Percentiles rank a stretch among this genome's conserved stretches.
These are phyloP conservation scores for Oncorhynchus nerka DNA, from an alignment of 2,113 vertebrate species.

Conservation along the genomic window DNA sequence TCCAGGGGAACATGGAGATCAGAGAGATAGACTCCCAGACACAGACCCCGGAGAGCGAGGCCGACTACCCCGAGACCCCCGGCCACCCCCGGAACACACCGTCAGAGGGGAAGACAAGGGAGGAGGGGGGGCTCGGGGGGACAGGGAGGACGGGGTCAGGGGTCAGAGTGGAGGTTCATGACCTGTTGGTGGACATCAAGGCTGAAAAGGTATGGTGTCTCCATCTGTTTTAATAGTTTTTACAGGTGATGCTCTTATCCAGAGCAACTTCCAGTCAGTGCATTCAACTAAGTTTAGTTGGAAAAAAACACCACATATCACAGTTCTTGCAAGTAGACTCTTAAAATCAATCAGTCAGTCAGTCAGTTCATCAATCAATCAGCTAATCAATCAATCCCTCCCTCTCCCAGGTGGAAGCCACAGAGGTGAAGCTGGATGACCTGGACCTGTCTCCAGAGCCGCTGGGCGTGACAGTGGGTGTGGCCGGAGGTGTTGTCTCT, in stretches of 20 bases:
- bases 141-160: conserved; percentile 66
- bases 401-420: conserved; percentile 83
- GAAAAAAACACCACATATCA: too few species aligned
- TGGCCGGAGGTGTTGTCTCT: conserved; percentile 72
- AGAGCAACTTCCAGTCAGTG: too few species aligned
- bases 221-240: too few species aligned
- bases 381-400: too few species aligned
- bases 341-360: too few species aligned
- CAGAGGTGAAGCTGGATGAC: conserved; percentile 97
- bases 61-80: conserved; percentile 72
- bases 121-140: conserved; percentile 51
- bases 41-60: conserved; percentile 96
- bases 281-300: too few species aligned
- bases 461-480: conserved; percentile 80
- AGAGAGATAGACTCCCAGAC: conserved; percentile 92
- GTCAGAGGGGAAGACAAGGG: conserved; percentile 68
- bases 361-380: too few species aligned
- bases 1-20: conserved; percentile 92
- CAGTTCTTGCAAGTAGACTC: too few species aligned
- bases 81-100: too few species aligned
- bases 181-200: conserved; percentile 93
- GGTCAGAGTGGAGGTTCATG: conserved; percentile 94
- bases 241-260: too few species aligned
- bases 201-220: conserved; percentile 80
- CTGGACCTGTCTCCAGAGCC: conserved; percentile 95